phyloP scores from a whole-genome alignment of 2,113 vertebrate species.

The Rhodinocichla rosea region DNA sequence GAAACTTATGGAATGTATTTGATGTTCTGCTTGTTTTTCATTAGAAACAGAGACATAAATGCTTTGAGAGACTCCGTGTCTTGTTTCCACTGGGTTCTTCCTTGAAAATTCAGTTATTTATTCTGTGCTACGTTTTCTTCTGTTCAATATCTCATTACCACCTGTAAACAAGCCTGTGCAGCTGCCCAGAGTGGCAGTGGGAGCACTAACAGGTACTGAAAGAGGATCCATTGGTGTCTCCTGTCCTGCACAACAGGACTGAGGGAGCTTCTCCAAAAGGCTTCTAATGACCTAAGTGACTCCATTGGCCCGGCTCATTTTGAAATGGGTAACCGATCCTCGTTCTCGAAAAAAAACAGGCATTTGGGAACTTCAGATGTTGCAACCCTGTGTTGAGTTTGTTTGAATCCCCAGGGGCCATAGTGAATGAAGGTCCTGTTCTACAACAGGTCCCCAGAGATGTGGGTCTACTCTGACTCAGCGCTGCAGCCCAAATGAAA shows the following conservation, averaged over 20 bases:
- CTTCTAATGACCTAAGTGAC: neutral
- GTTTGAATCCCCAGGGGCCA: neutral
- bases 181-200: neutral
- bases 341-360: neutral
- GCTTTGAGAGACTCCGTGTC: neutral
- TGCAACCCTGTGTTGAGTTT: neutral
- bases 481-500: neutral
- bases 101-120: neutral
- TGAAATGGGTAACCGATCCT: neutral
- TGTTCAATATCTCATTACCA: neutral
- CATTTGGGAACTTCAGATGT: neutral
- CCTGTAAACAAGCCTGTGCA: neutral
- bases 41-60: neutral
- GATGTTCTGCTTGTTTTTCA: neutral
- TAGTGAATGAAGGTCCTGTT: neutral
- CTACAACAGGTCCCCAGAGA: neutral
- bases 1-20: neutral
- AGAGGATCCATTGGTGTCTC: neutral
- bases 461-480: rapidly evolving
- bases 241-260: rapidly evolving
- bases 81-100: neutral
- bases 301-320: neutral
- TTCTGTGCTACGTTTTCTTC: neutral
- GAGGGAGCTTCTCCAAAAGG: neutral
- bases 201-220: neutral